phyloP scores from a whole-genome alignment of 2,113 vertebrate genomes.

The Tragelaphus strepsiceros region DNA sequence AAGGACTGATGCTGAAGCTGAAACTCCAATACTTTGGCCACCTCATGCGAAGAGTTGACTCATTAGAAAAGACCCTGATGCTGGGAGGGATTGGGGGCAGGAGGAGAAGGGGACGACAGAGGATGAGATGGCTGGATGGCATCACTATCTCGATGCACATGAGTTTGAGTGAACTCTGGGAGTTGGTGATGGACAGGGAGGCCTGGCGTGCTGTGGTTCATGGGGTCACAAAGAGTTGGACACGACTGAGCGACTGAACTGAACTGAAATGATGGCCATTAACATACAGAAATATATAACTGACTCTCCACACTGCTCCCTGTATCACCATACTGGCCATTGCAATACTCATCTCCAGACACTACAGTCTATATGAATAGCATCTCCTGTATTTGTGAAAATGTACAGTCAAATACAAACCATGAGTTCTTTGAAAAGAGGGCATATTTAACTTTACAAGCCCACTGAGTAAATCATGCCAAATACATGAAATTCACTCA shows the following conservation, averaged over 20 bases:
- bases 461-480: not conserved
- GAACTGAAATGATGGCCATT: not conserved
- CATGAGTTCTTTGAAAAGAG: not conserved
- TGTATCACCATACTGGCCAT: fast-evolving
- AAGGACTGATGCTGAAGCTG: not conserved
- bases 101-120: not conserved
- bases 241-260: fast-evolving
- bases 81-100: not conserved
- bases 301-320: not conserved
- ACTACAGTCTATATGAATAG: not conserved
- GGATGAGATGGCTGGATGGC: not conserved
- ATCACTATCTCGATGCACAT: not conserved
- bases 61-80: not conserved
- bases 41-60: not conserved
- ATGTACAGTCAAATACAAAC: not conserved
- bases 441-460: not conserved
- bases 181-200: not conserved
- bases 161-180: not conserved
- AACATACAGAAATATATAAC: not conserved
- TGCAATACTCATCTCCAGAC: not conserved
- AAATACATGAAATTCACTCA: not conserved
- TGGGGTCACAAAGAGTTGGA: fast-evolving
- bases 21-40: not conserved
- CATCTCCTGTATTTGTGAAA: not conserved
- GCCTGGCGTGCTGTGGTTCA: not conserved